A percentile compares a stretch with the other conserved stretches of the same genome.
phyloP scores from a whole-genome alignment of 2,888 invertebrate genomes.

The Ommatoiulus sabulosus region DNA sequence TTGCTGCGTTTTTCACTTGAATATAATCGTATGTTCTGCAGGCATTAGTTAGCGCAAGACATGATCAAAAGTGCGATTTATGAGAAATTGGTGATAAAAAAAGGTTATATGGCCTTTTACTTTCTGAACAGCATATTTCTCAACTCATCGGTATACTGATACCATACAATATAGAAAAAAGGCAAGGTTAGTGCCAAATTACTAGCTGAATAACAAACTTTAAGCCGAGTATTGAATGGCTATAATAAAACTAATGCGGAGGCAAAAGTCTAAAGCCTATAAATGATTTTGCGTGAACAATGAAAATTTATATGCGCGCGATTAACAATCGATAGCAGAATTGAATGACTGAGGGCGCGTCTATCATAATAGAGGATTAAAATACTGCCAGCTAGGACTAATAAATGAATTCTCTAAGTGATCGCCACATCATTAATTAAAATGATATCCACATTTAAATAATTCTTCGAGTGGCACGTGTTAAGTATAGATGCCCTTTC shows the following conservation, averaged over 20 bases:
- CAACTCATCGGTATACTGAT: not conserved
- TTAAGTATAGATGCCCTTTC: not conserved
- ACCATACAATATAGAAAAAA: not conserved
- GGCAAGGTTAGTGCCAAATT: not conserved
- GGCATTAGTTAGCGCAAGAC: too few species aligned
- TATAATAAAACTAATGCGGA: conserved; percentile 27
- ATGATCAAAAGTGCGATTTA: too few species aligned
- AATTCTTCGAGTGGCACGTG: not conserved
- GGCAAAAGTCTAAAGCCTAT: conserved; percentile 25
- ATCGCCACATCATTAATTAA: not conserved
- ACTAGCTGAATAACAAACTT: not conserved
- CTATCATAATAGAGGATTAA: not conserved
- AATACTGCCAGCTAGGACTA: not conserved
- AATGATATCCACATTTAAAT: not conserved
- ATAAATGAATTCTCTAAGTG: not conserved
- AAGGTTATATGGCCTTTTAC: too few species aligned
- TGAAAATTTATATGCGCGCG: not conserved
- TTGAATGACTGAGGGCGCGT: not conserved
- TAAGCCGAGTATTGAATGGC: not conserved
- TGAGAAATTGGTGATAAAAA: too few species aligned
- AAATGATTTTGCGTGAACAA: conserved; percentile 20
- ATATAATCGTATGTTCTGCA: too few species aligned
- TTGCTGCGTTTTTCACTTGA: too few species aligned
- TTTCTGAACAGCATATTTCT: not conserved
- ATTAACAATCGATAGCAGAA: not conserved